Conservation (phyloP, 2,113 vertebrate genomes). For the Leptobrachium leishanense region DNA sequence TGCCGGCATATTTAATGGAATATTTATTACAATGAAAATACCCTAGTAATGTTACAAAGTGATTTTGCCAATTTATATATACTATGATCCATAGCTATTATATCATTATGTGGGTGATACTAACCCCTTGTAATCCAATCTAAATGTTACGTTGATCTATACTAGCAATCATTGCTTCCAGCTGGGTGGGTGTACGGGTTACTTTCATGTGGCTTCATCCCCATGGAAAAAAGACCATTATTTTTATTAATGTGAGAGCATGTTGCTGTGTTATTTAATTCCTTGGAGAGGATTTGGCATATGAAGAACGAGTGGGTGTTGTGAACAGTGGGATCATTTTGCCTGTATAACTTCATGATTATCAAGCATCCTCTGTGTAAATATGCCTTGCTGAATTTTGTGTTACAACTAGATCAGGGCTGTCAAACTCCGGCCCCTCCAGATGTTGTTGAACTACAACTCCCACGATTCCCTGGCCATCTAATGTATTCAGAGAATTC, state of each 20-base stretch:
- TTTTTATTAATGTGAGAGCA: constrained; percentile 28
- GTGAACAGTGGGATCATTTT: constrained; percentile 17
- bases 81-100: background rate
- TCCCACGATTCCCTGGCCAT: too few species aligned
- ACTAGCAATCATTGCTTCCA: background rate
- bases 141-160: constrained; percentile 30
- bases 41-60: background rate
- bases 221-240: constrained; percentile 17
- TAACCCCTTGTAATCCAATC: background rate
- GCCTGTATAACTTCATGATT: constrained; percentile 11
- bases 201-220: constrained; percentile 37
- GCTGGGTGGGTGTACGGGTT: constrained; percentile 8
- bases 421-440: too few species aligned
- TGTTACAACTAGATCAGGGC: too few species aligned
- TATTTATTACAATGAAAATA: background rate
- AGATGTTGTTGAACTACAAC: too few species aligned
- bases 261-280: constrained; percentile 37
- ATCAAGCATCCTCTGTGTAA: too few species aligned
- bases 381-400: too few species aligned
- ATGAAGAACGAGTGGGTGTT: constrained; percentile 17
- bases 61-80: background rate
- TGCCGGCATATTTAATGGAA: too few species aligned
- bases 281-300: constrained; percentile 40
- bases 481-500: too few species aligned
- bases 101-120: constrained; percentile 30